Base-by-base conservation (phyloP, 2,888 invertebrate species). In the Ectemnius continuus region DNA sequence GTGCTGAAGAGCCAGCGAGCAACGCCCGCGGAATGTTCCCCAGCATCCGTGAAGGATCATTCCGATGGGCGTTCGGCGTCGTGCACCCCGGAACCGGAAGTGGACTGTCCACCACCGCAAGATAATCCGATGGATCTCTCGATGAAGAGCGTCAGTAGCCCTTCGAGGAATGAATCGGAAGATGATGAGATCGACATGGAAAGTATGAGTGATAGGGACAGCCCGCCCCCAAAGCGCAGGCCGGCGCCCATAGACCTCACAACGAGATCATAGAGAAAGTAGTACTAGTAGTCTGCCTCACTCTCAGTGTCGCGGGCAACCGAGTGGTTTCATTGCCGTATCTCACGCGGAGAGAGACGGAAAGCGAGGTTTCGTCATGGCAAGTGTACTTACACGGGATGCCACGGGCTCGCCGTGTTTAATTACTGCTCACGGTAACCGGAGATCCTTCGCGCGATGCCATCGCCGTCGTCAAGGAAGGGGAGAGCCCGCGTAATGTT, bases 41-140 rank as follows among this genome's bases (percentile, higher is more conserved):
- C 87, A 1, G 58, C 64, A 3, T 85, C 86, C 2, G 70, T 71
- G 47, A 81, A 84, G 69, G 75, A 78, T 11, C 67, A 66, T 56
- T 82, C 87, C 62, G 79, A 80, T 63, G 59, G 72, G 28, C 78
- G 65, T 59, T 83, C 92, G 89, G 77, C 92, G 89, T 64, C 91
- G 89, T 70, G 70, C 48, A 52, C 92, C 91, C 70, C 92, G 91
- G n/a, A 92, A 90, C 8, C 91, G 89, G 58, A 92, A 91, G 75
- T 52, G 18, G 86, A 88, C 0, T 84, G 79, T 4, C 87, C 90
- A 0, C 91, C 92, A 0, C 89, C 92, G 0, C 95, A 96, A 87
- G 96, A 96, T 80, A 94, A 95, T 87, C 96, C 96, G 1, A 96
- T 96, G 89, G 96, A 96, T 88, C 91, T 96, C 78, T 96, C 96